A percentile compares a stretch with the other conserved stretches of the same genome.
Conservation (phyloP, 1,140 invertebrate species). For the Pogonus chalceus region DNA sequence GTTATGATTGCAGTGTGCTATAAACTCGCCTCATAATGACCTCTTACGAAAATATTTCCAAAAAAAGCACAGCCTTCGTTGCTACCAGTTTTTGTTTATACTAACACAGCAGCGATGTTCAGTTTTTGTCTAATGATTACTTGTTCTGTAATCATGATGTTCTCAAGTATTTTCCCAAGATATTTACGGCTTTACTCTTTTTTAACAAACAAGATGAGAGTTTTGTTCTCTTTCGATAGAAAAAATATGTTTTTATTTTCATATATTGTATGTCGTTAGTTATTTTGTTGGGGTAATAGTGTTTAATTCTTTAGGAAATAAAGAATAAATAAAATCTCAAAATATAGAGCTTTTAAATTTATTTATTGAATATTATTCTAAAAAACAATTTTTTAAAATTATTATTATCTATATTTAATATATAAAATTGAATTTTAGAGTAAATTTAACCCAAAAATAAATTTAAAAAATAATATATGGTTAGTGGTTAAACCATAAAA, state of each 20-base stretch:
- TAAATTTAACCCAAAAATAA: neutral
- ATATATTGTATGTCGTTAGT: too few relatives aligned
- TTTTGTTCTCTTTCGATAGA: neutral
- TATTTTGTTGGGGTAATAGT: too few relatives aligned
- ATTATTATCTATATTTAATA: neutral
- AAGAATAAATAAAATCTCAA: neutral
- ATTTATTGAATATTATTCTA: neutral
- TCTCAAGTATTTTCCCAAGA: neutral
- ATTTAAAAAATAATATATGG: too few relatives aligned
- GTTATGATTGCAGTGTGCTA: neutral
- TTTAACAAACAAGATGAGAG: neutral
- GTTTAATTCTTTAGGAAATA: neutral
- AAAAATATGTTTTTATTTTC: neutral
- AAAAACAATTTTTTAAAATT: neutral
- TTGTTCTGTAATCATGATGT: neutral
- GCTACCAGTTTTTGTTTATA: neutral
- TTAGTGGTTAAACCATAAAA: too few relatives aligned
- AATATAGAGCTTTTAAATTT: neutral
- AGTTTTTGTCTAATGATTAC: neutral
- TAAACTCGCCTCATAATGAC: neutral
- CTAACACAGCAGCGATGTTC: too few relatives aligned
- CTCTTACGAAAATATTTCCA: neutral
- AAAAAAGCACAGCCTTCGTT: neutral
- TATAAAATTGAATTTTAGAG: neutral
- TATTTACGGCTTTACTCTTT: neutral